Base-by-base conservation (phyloP, 2,113 vertebrate genomes). In the Thymallus thymallus region DNA sequence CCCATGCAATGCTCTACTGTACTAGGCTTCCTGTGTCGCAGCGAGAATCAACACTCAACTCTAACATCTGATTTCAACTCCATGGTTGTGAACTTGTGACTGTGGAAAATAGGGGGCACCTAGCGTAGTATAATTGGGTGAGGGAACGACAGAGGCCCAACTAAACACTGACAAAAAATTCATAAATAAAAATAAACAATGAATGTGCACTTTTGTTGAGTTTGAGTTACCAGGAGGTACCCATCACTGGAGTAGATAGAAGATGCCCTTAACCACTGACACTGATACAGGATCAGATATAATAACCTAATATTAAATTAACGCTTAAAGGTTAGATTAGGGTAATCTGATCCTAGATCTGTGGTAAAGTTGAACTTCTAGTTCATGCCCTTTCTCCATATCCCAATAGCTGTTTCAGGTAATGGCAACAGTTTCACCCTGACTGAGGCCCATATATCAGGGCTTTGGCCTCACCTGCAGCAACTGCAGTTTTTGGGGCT, bases 401-500 rank as follows among this genome's bases (percentile, higher is more conserved):
- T 55, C 51, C 20, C 13, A 22, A 9, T 6, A 2, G 6, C 56
- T 60, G n/a, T 60, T 22, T 60, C 56, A 60, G 56, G 56, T 23
- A 60, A 60, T 41, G 6, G 51, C 20, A 60, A n/a, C 0, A 9
- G 18, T 60, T 60, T 23, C 20, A 60, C 18, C n/a, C 5, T 60
- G 65, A 71, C 71, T 69, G 68, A 64, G 67, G 72, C 69, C 76
- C 70, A 26, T 69, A 56, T 51, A 69, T 73, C 76, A 79, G 88
- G 77, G 73, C 79, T 71, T 68, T 63, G 76, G 74, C 35, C 10
- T 41, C 51, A 68, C 67, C 2, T 14, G 2, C 75, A 78, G 63
- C 46, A 87, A 73, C 74, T 85, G 63, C 4, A 18, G 82, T 67
- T 58, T 65, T 60, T n/a, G 48, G 69, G 79, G 74, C 61, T 23